A percentile compares a stretch with the other conserved stretches of the same genome.
phyloP scores from a whole-genome alignment of 2,113 vertebrate genomes.

The Electrona antarctica region DNA sequence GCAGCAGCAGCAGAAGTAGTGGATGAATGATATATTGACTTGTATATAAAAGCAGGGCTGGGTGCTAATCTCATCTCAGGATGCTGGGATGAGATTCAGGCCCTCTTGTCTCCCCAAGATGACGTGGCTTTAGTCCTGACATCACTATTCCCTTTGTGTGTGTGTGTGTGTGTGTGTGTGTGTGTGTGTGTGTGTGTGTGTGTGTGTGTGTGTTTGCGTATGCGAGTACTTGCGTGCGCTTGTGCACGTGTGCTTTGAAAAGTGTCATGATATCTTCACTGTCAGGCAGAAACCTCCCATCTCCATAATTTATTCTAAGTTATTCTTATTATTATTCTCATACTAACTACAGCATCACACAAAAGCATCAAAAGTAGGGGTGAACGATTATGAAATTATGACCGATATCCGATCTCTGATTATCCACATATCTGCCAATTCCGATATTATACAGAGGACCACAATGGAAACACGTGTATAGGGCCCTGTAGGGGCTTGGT shows the following conservation, averaged over 20 bases:
- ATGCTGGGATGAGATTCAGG: constrained; percentile 73
- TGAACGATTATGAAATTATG: no score
- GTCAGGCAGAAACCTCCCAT: no score
- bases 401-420: no score
- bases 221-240: not conserved
- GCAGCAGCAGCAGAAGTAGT: constrained; percentile 15
- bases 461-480: no score
- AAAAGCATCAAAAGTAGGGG: no score
- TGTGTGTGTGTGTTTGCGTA: not conserved
- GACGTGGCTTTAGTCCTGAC: constrained; percentile 72
- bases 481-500: no score
- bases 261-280: no score
- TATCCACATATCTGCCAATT: no score
- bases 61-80: constrained; percentile 71
- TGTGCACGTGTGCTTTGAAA: not conserved
- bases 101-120: constrained; percentile 72
- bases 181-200: constrained; percentile 22
- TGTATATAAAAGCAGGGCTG: constrained; percentile 69
- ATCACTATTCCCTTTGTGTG: constrained; percentile 42
- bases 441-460: no score
- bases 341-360: no score
- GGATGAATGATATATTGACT: constrained; percentile 75
- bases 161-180: constrained; percentile 27
- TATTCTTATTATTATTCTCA: no score
- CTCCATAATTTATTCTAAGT: no score